Evolutionary conservation across 2,797 vertebrate species (phyloP).

Genomic region (Mareca penelope): DNA sequence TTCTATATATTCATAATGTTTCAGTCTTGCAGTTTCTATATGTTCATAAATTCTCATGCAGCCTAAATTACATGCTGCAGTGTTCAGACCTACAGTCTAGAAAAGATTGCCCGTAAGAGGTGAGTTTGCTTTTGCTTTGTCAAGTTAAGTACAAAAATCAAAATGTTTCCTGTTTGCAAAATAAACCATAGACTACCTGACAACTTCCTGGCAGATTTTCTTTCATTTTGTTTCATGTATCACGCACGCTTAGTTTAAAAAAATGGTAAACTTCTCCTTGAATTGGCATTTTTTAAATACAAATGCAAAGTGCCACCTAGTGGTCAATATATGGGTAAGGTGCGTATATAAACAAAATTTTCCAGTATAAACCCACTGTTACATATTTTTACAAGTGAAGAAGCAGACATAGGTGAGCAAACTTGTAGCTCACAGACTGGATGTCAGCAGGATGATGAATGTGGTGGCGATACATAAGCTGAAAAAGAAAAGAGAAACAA

Average conservation of each 20-base stretch:
- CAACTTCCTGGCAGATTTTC: background rate
- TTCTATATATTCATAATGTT: background rate
- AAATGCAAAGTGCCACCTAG: constrained; percentile 7
- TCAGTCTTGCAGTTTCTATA: background rate
- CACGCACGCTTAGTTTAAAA: background rate
- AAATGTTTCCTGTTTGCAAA: background rate
- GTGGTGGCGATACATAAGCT: background rate
- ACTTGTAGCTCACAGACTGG: background rate
- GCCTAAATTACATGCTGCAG: background rate
- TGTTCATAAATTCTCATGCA: background rate
- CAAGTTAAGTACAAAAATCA: constrained; percentile 15
- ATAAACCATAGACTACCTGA: background rate
- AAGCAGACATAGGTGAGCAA: background rate
- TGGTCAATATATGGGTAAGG: background rate
- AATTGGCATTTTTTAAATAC: background rate
- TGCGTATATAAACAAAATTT: background rate
- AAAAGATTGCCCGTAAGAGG: constrained; percentile 7
- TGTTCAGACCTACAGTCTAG: background rate
- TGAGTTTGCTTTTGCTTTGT: constrained; percentile 6
- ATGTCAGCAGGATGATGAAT: background rate
- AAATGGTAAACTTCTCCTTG: background rate
- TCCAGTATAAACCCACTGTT: background rate
- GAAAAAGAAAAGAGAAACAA: background rate
- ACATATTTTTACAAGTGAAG: background rate
- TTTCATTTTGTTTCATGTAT: background rate